Base-by-base conservation (phyloP, 2,113 vertebrate genomes). In the Furnarius figulus region DNA sequence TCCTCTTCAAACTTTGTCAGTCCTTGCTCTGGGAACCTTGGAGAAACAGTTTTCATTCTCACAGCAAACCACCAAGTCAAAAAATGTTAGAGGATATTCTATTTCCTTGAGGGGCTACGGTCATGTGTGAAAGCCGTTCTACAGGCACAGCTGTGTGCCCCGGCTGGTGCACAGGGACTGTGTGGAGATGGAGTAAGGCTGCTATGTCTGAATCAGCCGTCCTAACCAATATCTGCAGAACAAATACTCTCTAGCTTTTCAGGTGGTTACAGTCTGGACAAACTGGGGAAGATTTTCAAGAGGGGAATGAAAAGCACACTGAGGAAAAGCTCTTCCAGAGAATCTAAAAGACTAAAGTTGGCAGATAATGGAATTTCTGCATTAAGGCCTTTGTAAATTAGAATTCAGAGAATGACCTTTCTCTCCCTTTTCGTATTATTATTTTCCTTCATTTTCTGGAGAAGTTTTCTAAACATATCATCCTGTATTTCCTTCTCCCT, bases 291-390 rank as follows among this genome's bases (percentile, higher is more conserved):
- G 13, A 50, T 61, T 82, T 91, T 85, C 31, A 40, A 10, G 8
- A 8, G 0, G 1, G 2, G 1, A 63, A 79, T 39, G 9, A 61
- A 62, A 52, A 63, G n/a, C 22, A 44, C 12, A 20, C 5, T 21
- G 8, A 40, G 19, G 73, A 74, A 84, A 72, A 61, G 6, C 2
- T 82, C 6, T 67, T 67, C 2, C 24, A 75, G 46, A 44, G 18
- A 88, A 68, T 56, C 21, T 23, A 79, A 22, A 39, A 33, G 16
- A 62, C 20, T n/a, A 3, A 77, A 53, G 17, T 0, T 59, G 39
- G 8, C 25, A 79, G 25, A 58, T 13, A 81, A 63, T 21, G 12
- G 10, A 59, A 15, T 52, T 93, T 68, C 73, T 46, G 21, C 42
- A 63, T 50, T 46, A 56, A 2, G 11, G n/a, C 53, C 5, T 62